These are phyloP conservation scores for Monopterus albus DNA, from an alignment of 2,113 vertebrate genomes.

Conservation along the genomic window DNA sequence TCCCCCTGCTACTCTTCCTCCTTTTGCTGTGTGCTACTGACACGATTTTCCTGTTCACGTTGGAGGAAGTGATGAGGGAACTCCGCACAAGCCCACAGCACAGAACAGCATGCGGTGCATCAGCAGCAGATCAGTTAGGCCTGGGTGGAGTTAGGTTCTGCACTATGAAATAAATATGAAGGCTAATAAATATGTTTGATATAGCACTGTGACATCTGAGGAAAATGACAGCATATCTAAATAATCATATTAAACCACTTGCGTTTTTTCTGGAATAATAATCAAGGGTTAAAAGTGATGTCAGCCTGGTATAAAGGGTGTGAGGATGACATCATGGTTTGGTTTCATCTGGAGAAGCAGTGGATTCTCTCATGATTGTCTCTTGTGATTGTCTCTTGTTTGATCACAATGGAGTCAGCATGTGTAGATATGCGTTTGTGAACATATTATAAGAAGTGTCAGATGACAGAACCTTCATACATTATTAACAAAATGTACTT, in stretches of 20 bases:
- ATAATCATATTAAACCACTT: no score
- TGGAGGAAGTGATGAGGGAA: slow-evolving; percentile 64
- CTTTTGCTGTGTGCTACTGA: slow-evolving; percentile 3
- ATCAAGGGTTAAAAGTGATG: slow-evolving; percentile 1
- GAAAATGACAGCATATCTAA: background rate
- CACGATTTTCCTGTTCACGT: slow-evolving; percentile 43
- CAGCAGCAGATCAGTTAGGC: background rate
- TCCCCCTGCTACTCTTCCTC: background rate
- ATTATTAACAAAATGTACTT: no score
- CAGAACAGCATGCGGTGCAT: background rate
- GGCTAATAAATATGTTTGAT: background rate
- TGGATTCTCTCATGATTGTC: no score
- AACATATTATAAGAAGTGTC: no score
- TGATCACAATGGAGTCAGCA: no score
- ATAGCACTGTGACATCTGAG: background rate
- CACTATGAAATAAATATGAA: no score
- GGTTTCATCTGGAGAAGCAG: slow-evolving; percentile 10
- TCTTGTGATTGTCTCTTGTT: no score
- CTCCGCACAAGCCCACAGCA: background rate
- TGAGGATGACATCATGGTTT: slow-evolving; percentile 32
- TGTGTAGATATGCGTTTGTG: no score
- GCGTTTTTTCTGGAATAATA: no score
- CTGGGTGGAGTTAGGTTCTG: no score
- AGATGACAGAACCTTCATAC: no score
- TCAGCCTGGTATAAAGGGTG: background rate